phyloP scores from a whole-genome alignment of 2,888 invertebrate species.

The Parasteatoda lunata region DNA sequence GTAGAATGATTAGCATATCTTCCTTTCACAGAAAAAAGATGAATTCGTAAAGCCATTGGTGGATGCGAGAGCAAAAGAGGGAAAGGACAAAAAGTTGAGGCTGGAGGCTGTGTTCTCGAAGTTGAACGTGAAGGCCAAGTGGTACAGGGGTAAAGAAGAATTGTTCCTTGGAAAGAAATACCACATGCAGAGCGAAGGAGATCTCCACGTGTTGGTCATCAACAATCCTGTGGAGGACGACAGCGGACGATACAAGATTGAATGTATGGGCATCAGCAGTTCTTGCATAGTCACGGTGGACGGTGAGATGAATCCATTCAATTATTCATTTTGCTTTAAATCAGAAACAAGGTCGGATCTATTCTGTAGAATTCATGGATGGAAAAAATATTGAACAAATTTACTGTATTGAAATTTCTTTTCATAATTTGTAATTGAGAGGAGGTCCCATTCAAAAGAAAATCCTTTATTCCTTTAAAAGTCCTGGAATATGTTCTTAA shows the following conservation, averaged over 20 bases:
- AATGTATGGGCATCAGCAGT: constrained; percentile 91
- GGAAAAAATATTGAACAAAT: no score
- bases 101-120: constrained; percentile 97
- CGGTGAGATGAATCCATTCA: constrained; percentile 76
- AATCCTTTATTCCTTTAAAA: no score
- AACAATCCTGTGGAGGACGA: constrained; percentile 95
- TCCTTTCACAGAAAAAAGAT: constrained; percentile 86
- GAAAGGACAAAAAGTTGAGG: constrained; percentile 94
- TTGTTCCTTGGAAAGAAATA: constrained; percentile 96
- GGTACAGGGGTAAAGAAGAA: constrained; percentile 85
- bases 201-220: constrained; percentile 92
- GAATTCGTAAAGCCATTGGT: constrained; percentile 94
- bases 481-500: no score
- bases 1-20: not conserved
- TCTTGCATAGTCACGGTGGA: constrained; percentile 96
- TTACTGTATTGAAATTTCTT: no score
- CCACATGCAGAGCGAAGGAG: constrained; percentile 94
- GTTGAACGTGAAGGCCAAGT: constrained; percentile 80
- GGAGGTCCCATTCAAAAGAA: no score
- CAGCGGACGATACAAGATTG: constrained; percentile 95
- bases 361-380: no score
- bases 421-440: no score
- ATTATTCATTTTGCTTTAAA: no score
- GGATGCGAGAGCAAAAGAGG: constrained; percentile 94
- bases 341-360: no score